phyloP scores from a whole-genome alignment of 2,113 vertebrate species.

The Amblyornis subalaris region DNA sequence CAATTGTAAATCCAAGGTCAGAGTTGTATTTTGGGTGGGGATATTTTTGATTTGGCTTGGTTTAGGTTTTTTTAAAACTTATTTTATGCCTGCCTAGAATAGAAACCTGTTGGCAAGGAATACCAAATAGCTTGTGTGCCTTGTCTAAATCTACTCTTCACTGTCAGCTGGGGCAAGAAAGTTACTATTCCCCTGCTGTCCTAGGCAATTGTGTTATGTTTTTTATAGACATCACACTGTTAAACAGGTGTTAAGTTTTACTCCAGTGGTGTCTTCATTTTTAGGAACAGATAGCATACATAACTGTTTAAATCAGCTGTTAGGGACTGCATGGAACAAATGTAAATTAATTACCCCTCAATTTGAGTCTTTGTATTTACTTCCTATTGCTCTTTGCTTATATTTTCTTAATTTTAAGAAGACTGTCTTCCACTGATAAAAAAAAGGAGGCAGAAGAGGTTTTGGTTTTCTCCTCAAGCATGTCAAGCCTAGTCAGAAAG shows the following conservation, averaged over 20 bases:
- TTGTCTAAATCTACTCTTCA: neutral
- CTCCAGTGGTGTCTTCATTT: conserved; percentile 28
- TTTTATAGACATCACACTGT: conserved; percentile 42
- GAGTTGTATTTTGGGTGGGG: neutral
- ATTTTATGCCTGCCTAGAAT: neutral
- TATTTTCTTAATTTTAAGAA: neutral
- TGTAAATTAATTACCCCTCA: neutral
- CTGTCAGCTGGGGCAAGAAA: conserved; percentile 1
- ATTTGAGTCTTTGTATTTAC: neutral
- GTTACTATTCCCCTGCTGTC: conserved; percentile 33
- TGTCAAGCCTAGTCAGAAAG: neutral
- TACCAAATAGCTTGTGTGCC: neutral
- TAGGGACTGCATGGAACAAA: neutral
- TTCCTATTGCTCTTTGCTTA: neutral
- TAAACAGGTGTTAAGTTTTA: conserved; percentile 59
- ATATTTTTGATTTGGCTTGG: neutral
- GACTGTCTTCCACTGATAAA: neutral
- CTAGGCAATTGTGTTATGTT: conserved; percentile 10
- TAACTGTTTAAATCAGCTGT: conserved; percentile 24
- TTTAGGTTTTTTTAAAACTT: neutral
- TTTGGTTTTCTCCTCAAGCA: neutral
- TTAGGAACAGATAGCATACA: neutral
- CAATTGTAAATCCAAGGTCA: neutral
- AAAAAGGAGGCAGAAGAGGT: neutral
- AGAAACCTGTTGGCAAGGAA: neutral